Evolutionary conservation across 2,113 vertebrate species (phyloP).

Genomic region (Triplophysa siluroides): DNA sequence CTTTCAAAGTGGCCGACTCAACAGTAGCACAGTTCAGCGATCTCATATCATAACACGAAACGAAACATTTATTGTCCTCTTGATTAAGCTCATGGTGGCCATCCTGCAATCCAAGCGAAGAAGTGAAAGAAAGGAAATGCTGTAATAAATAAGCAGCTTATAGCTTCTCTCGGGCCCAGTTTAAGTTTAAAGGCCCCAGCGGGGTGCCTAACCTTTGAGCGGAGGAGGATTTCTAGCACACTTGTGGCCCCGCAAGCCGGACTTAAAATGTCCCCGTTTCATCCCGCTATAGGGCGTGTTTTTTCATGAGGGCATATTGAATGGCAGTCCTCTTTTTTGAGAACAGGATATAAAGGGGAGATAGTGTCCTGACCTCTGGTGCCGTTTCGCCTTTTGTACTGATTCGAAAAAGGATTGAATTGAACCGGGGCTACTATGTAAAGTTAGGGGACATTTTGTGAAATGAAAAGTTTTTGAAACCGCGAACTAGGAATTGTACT

Average conservation of each 20-base stretch:
- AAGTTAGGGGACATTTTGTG: background rate
- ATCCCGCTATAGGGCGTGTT: background rate
- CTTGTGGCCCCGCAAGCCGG: background rate
- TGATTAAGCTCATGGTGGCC: constrained; percentile 6
- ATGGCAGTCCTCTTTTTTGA: background rate
- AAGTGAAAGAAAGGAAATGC: constrained; percentile 1
- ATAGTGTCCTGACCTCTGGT: constrained; percentile 1
- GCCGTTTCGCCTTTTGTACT: background rate
- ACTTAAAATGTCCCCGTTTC: constrained; percentile 3
- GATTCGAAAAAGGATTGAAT: background rate
- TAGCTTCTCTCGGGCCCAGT: constrained; percentile 18
- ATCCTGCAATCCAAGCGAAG: constrained; percentile 22
- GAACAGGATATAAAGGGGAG: background rate
- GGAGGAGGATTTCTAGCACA: constrained; percentile 1
- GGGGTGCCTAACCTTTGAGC: constrained; percentile 34
- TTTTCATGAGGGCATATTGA: background rate
- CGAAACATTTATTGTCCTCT: constrained; percentile 11
- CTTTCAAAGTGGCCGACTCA: background rate
- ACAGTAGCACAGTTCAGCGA: background rate
- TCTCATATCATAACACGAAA: constrained; percentile 7
- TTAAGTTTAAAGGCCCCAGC: constrained; percentile 23
- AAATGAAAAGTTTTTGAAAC: background rate
- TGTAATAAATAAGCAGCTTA: constrained; percentile 31
- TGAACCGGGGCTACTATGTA: background rate
- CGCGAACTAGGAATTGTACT: no score